A percentile compares a stretch with the other conserved stretches of the same genome.
These are phyloP conservation scores for Polydrusus tereticollis DNA, from an alignment of 2,888 invertebrate species.

Conservation along the genomic window DNA sequence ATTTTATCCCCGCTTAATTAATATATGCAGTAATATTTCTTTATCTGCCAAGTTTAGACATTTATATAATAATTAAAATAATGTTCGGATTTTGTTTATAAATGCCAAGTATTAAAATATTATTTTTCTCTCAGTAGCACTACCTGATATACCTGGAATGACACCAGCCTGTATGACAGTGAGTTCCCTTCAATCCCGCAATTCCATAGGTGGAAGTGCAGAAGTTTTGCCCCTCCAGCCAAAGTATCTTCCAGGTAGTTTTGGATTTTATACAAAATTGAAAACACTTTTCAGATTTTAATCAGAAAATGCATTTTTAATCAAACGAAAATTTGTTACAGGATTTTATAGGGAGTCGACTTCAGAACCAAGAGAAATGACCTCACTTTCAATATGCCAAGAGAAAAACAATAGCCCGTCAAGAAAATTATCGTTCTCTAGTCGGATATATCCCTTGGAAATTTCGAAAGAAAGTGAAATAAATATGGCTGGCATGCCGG, in stretches of 20 bases:
- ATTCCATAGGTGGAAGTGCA: conserved; percentile 77
- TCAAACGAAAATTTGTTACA: no score
- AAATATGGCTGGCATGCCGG: conserved; percentile 25
- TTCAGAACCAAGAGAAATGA: conserved; percentile 63
- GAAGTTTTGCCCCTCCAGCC: conserved; percentile 81
- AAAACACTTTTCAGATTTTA: no score
- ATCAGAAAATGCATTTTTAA: no score
- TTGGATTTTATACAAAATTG: no score
- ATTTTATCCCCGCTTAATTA: no score
- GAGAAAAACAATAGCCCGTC: conserved; percentile 54
- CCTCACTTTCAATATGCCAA: conserved; percentile 60
- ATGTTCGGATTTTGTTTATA: no score
- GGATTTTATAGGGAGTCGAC: conserved; percentile 70
- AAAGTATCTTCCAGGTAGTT: conserved; percentile 71
- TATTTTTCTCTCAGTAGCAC: conserved; percentile 7
- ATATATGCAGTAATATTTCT: no score
- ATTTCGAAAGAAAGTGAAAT: conserved; percentile 30
- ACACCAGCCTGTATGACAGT: conserved; percentile 31
- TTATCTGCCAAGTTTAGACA: no score
- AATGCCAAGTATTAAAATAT: neutral
- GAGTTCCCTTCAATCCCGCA: conserved; percentile 75
- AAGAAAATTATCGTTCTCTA: conserved; percentile 38
- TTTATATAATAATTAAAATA: no score
- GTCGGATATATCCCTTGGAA: conserved; percentile 40
- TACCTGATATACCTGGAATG: conserved; percentile 27